phyloP scores from a whole-genome alignment of 1,140 invertebrate genomes.

The Eulimnadia texana region DNA sequence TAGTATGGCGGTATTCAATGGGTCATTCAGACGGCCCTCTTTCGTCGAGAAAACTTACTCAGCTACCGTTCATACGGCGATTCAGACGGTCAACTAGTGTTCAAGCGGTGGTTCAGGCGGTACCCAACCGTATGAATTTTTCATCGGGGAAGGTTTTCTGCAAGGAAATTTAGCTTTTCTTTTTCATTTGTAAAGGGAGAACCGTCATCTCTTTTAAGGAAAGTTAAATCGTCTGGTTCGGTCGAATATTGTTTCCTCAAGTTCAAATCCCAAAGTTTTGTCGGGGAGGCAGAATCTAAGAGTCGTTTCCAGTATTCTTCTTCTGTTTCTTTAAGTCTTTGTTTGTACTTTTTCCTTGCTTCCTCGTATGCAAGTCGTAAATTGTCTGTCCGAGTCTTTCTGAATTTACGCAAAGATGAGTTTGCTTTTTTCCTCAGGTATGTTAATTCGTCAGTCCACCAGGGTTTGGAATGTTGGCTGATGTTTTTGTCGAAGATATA shows the following conservation, averaged over 20 bases:
- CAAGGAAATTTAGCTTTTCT: neutral
- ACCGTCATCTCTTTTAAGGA: neutral
- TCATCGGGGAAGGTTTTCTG: slow-evolving; percentile 5
- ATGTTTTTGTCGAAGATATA: neutral
- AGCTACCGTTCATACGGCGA: too few species aligned
- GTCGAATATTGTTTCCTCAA: neutral
- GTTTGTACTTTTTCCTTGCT: neutral
- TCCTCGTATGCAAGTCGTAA: neutral
- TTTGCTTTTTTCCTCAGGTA: neutral
- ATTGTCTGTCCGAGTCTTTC: neutral
- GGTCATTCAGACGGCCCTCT: too few species aligned
- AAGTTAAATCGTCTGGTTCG: neutral
- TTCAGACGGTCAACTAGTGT: too few species aligned
- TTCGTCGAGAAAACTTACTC: too few species aligned
- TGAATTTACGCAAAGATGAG: too few species aligned
- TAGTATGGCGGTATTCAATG: too few species aligned
- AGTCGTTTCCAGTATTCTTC: neutral
- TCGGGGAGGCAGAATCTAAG: neutral
- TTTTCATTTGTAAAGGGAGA: neutral
- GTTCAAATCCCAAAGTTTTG: slow-evolving; percentile 1
- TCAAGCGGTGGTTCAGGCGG: too few species aligned
- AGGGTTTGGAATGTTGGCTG: neutral
- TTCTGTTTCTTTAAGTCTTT: neutral
- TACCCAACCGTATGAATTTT: too few species aligned
- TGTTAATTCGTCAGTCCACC: neutral